Base-by-base conservation (phyloP, 2,797 vertebrate genomes). In the Anguilla anguilla region DNA sequence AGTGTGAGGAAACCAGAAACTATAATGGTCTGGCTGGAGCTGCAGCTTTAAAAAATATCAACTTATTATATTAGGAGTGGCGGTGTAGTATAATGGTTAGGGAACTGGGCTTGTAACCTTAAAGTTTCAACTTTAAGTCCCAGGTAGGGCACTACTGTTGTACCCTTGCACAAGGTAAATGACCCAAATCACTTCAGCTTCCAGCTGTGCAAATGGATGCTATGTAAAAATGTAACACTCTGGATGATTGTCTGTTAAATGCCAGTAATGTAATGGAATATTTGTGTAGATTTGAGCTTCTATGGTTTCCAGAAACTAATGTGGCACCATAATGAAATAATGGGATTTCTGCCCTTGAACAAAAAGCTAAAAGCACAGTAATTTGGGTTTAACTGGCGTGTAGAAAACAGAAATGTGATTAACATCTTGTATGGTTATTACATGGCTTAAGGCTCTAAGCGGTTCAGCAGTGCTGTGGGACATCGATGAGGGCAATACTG, bases 1-100 rank as follows among this genome's bases (percentile, higher is more conserved):
- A n/a, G 6, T 35, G 69, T 74, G 69, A 15, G 69, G 69, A 74
- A 74, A 74, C 69, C 31, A 74, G 69, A 74, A 74, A 74, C 69
- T 74, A 31, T 74, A 74, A 74, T 74, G 69, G 69, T n/a, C 31
- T 31, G 69, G 31, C 69, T 74, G 69, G 31, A 74, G 3, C 35
- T n/a, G 69, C 69, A 13, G n/a, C 69, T 74, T 74, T 31, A 74
- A 35, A 35, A 74, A 39, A 74, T 35, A 17, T 57, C 55, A 57
- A 19, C 55, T 57, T 57, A 17, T 57, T 15, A 57, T 57, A 57
- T 57, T 57, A 15, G 15, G 55, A 57, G 55, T 15, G 13, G 2
- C 55, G 3, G 55, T 57, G 55, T 3, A 15, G 55, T 19, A 3
- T 57, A 57, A 57, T 57, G 55, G 55, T 57, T 57, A 15, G 55